phyloP scores from a whole-genome alignment of 2,797 vertebrate genomes.

The Alectoris magna region DNA sequence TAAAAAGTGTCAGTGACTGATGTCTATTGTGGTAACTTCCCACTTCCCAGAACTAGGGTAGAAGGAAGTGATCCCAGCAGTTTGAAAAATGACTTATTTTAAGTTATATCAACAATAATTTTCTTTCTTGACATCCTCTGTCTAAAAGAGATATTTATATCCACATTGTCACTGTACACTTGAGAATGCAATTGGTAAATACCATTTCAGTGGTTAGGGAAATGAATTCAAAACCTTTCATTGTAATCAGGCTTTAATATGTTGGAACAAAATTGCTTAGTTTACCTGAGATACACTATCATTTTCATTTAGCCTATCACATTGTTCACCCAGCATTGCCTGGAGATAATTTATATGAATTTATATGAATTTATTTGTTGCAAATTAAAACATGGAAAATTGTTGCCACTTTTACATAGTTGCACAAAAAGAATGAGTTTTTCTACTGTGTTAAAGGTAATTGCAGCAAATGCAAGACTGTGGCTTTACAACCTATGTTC shows the following conservation, averaged over 20 bases:
- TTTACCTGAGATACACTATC: conserved; percentile 3
- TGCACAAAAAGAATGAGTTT: not conserved
- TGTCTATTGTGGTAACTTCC: not conserved
- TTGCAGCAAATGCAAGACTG: not conserved
- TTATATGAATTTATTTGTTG: not conserved
- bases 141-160: not conserved
- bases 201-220: conserved; percentile 7
- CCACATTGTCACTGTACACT: not conserved
- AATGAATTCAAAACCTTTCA: conserved; percentile 7
- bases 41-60: not conserved
- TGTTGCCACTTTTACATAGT: conserved; percentile 6
- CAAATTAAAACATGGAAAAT: conserved; percentile 37
- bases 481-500: not conserved
- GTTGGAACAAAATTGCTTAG: not conserved
- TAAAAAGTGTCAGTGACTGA: not conserved
- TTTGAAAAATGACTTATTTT: not conserved
- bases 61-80: not conserved
- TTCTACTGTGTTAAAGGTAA: not conserved
- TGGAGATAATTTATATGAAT: conserved; percentile 19
- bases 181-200: not conserved
- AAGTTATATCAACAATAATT: not conserved
- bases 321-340: not conserved
- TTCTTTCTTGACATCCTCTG: not conserved
- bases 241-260: conserved; percentile 24
- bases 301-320: conserved; percentile 32